These are phyloP conservation scores for Oncorhynchus clarkii DNA, from an alignment of 2,113 vertebrate species.

Conservation along the genomic window DNA sequence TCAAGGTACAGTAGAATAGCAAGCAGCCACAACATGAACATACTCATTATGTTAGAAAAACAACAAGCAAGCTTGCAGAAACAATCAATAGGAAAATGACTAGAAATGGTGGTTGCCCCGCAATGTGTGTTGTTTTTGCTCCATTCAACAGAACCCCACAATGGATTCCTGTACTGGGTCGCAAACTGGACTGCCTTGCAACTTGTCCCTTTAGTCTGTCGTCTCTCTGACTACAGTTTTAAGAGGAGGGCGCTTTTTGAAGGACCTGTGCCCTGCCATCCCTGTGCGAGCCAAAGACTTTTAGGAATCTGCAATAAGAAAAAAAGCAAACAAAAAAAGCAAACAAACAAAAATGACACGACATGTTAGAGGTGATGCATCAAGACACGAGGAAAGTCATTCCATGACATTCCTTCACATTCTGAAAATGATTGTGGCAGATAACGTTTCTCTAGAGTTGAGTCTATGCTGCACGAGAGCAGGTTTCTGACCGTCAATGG, in stretches of 20 bases:
- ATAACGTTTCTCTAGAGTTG: not conserved
- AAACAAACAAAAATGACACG: slow-evolving; percentile 65
- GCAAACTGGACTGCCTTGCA: slow-evolving; percentile 35
- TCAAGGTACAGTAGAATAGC: not conserved
- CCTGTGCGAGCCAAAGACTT: slow-evolving; percentile 73
- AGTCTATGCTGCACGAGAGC: too few relatives aligned
- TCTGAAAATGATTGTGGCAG: slow-evolving; percentile 4
- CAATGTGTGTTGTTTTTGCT: slow-evolving; percentile 18
- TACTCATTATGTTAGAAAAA: not conserved
- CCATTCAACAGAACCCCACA: too few relatives aligned
- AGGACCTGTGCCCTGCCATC: slow-evolving; percentile 70
- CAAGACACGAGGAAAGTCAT: slow-evolving; percentile 29
- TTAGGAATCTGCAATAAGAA: slow-evolving; percentile 86
- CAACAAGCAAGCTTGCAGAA: not conserved
- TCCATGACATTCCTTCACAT: not conserved
- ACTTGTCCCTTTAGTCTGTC: slow-evolving; percentile 27
- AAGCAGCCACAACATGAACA: too few relatives aligned
- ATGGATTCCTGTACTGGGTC: not conserved
- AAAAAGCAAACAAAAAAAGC: slow-evolving; percentile 51
- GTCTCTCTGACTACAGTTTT: slow-evolving; percentile 49
- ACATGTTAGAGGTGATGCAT: slow-evolving; percentile 63
- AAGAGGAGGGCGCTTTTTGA: slow-evolving; percentile 45
- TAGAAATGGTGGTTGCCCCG: slow-evolving; percentile 12
- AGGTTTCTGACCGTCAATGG: too few relatives aligned
- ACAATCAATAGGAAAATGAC: slow-evolving; percentile 3